Evolutionary conservation across 2,113 vertebrate genomes (phyloP), one percentile per base, ranked within the genome.

Genomic region (Tenrec ecaudatus): DNA sequence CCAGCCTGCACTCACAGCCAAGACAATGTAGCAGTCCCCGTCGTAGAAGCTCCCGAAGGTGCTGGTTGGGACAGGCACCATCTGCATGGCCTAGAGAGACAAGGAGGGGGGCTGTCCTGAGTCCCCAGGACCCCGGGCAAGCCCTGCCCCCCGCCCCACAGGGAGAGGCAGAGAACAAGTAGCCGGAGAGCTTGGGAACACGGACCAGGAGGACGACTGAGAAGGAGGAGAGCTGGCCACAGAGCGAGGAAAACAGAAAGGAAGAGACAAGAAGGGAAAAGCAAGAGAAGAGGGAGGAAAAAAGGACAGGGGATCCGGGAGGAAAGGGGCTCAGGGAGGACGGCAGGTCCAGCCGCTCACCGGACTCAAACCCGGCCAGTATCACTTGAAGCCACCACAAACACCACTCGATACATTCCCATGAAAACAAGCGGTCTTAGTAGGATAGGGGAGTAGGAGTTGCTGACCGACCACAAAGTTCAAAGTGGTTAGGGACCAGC

Each of bases 11-110:
- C 98, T 95, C 97, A 99, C 99, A 96, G 97, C 97, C 87, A 99
- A 96, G 97, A 99, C 76, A 12, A 99, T 0, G 57, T 99, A 99
- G 97, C 98, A 98, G 96, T 99, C 99, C 2, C 99, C 99, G 29
- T 99, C 98, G 0, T 97, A 99, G 97, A 99, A 99, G 58, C 91
- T 98, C 78, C 99, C 98, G 0, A 98, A 98, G 82, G 97, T 96
- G 92, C 96, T 98, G 75, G 97, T 86, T 87, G 99, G 98, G 85
- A 98, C 97, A 3, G 98, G 98, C 47, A 98, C 98, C 98, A 99
- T 98, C 96, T 98, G 97, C 99, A 99, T 98, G 47, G 96, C 98
- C 99, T 99, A 94, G n/a, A 80, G 95, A 86, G 88, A 93, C 86
- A 97, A 53, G 3, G 12, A 3, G 1, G 76, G 14, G 78, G n/a